These are phyloP conservation scores for Netelia fuscicornis DNA, from an alignment of 2,888 invertebrate species.

Conservation along the genomic window DNA sequence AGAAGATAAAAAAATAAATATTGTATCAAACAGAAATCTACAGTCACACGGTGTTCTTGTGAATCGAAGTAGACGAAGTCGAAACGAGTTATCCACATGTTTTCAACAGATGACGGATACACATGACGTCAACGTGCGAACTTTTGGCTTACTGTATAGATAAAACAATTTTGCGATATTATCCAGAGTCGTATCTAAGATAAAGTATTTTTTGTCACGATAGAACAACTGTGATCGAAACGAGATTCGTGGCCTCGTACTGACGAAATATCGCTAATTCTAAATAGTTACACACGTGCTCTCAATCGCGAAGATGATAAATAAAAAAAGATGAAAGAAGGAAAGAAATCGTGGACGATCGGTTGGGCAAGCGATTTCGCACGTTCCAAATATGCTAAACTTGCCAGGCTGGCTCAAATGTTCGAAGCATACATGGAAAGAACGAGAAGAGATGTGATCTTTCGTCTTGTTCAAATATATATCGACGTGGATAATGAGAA, in stretches of 20 bases:
- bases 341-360: conserved; percentile 39
- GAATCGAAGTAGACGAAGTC: conserved; percentile 15
- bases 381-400: conserved; percentile 51
- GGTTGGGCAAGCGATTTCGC: conserved; percentile 41
- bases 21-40: neutral
- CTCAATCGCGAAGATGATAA: neutral
- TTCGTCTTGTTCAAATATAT: neutral
- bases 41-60: conserved; percentile 14
- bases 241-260: conserved; percentile 4
- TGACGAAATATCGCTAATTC: neutral
- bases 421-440: conserved; percentile 54
- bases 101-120: neutral
- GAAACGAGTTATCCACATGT: conserved; percentile 36
- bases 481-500: neutral
- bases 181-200: neutral
- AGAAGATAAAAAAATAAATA: neutral
- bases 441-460: conserved; percentile 10
- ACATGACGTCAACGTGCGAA: neutral
- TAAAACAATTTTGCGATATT: neutral
- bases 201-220: neutral
- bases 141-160: neutral
- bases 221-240: neutral
- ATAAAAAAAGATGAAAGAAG: neutral
- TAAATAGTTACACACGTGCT: neutral
- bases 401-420: conserved; percentile 58